Evolutionary conservation across 2,888 invertebrate genomes (phyloP), one percentile per base, ranked within the genome.

Genomic region (Drosophila yooni): DNA sequence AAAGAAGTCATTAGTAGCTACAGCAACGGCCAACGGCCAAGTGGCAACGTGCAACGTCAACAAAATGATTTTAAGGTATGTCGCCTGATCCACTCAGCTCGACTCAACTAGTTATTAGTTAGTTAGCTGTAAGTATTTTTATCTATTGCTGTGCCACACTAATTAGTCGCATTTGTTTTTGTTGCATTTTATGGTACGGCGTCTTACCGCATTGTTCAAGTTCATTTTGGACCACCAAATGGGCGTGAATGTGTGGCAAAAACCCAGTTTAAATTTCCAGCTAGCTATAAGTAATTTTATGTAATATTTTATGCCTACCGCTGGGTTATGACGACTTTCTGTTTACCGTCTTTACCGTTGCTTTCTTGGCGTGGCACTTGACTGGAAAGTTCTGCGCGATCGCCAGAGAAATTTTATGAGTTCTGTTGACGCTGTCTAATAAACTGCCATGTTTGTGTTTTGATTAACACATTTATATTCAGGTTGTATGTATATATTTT

Each of bases 51-150:
- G 76, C 78, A 83, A 80, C 80, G 80, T 82, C 79, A 81, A 85
- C 84, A 91, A 89, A 83, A 92, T 92, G 91, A 92, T 92, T 82
- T 83, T 92, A 87, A 92, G 91, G 91, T 92, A 83, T 87, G 92
- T 84, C 46, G 57, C 52, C 34, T 43, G 46, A 31, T 29, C 18
- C 8, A 18, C 53, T 11, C 13, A 4, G 38, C 51, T 34, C 51
- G 31, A n/a, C 53, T 11, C 15, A 54, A 50, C 56, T 18, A 40
- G 33, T 58, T 64, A 63, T 11, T 31, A 53, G 18, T 61, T 68
- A 66, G 15, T 36, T 50, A 53, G 36, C 58, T 54, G 31, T 5
- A 31, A 25, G 21, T 58, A 69, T 70, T 70, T 76, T 53, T 70
- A 59, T 62, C 7, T 67, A 48, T 63, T 72, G 72, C 52, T 70